A percentile compares a stretch with the other conserved stretches of the same genome.
phyloP scores from a whole-genome alignment of 2,888 invertebrate species.

The Watsonalla cultraria region DNA sequence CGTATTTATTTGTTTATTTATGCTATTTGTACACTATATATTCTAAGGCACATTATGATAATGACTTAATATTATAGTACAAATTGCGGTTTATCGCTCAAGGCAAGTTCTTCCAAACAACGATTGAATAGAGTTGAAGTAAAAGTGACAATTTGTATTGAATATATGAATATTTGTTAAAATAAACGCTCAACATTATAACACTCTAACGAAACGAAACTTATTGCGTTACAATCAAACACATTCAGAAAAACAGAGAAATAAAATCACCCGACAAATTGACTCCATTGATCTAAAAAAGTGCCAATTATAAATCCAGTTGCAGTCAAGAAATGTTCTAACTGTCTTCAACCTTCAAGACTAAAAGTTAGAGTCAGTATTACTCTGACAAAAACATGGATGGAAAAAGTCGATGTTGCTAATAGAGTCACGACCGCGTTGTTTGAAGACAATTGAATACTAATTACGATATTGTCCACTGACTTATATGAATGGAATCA shows the following conservation, averaged over 20 bases:
- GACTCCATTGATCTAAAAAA: not conserved
- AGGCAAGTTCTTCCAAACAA: too few relatives aligned
- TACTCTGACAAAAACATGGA: not conserved
- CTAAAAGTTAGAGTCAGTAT: not conserved
- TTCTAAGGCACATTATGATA: too few relatives aligned
- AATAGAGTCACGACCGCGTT: slow-evolving; percentile 1
- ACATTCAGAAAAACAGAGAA: not conserved
- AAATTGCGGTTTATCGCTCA: too few relatives aligned
- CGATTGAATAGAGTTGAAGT: too few relatives aligned
- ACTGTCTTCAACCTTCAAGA: not conserved
- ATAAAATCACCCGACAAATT: not conserved
- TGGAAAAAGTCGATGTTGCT: not conserved
- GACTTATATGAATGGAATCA: not conserved
- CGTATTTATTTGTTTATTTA: too few relatives aligned
- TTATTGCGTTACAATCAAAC: not conserved
- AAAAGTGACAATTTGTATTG: too few relatives aligned
- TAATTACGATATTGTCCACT: not conserved
- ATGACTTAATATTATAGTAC: too few relatives aligned
- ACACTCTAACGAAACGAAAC: too few relatives aligned
- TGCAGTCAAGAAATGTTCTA: not conserved
- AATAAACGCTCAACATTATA: too few relatives aligned
- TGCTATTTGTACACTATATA: too few relatives aligned
- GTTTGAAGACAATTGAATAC: slow-evolving; percentile 2
- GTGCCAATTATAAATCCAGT: not conserved
- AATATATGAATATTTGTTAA: too few relatives aligned